Evolutionary conservation across 2,797 vertebrate species (phyloP).

Genomic region (Danio tinwini): DNA sequence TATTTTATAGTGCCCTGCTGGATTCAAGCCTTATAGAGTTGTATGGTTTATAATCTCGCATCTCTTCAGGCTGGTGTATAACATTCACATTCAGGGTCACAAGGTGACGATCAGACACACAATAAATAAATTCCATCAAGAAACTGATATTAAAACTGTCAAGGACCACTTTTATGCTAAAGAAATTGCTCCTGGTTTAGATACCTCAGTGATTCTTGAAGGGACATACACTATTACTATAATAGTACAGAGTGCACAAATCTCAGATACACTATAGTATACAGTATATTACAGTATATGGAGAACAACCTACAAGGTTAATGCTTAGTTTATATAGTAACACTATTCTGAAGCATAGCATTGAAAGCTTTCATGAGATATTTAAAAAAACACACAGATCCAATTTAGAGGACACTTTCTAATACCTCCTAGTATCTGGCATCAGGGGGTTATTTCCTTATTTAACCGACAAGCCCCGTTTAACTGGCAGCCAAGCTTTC

Average conservation of each 20-base stretch:
- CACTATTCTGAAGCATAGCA: too few relatives aligned
- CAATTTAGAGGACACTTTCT: too few relatives aligned
- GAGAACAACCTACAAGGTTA: too few relatives aligned
- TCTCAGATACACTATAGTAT: neutral
- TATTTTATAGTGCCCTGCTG: slow-evolving; percentile 27
- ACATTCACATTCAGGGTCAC: neutral
- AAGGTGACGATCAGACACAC: neutral
- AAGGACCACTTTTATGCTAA: neutral
- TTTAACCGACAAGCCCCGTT: too few relatives aligned
- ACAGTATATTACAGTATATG: neutral
- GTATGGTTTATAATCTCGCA: neutral
- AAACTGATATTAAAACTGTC: neutral
- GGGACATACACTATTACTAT: neutral
- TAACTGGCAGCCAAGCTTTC: too few relatives aligned
- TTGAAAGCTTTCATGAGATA: too few relatives aligned
- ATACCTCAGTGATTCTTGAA: neutral
- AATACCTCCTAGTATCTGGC: too few relatives aligned
- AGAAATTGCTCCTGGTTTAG: neutral
- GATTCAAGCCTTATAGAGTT: neutral
- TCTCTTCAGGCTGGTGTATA: neutral
- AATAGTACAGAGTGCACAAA: neutral
- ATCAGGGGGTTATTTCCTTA: too few relatives aligned
- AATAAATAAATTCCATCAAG: neutral
- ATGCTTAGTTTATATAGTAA: too few relatives aligned
- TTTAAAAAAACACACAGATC: too few relatives aligned